Evolutionary conservation across 2,797 vertebrate genomes (phyloP), one percentile per base, ranked within the genome.

Genomic region (Gallinago nigripennis): DNA sequence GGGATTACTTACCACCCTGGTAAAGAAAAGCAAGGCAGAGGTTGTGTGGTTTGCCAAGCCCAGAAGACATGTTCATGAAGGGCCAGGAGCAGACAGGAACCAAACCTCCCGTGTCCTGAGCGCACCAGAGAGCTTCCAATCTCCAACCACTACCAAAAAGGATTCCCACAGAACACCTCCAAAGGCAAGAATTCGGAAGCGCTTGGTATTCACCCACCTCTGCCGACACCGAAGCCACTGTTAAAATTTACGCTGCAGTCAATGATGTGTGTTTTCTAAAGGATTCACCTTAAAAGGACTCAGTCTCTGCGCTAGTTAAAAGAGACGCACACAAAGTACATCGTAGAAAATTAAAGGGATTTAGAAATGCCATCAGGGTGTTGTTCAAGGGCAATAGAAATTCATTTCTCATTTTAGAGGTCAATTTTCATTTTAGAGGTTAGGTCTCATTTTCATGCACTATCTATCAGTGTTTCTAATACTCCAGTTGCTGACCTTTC

Each of bases 381-480:
- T 2, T 92, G 91, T 30, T 85, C 88, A 87, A 92, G 91, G 91
- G 84, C 54, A 91, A 86, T 4, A 78, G 43, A 84, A 90, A 43
- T 86, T 94, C 85, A 84, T 91, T 88, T 37, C 95, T 94, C 92
- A 94, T 79, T 82, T 65, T 28, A 86, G 94, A 97, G 95, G 95
- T 95, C 95, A 92, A 33, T 83, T 91, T 78, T 86, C 92, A 84
- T 85, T 90, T 25, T 3, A 65, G 90, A 94, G 95, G 93, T 94
- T 48, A 94, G 91, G 85, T 56, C 91, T 96, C 91, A 95, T 96
- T 96, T 82, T 90, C 92, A 95, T 94, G 95, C 91, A 71, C 87
- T 96, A 91, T 94, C 94, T 94, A 66, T 94, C 95, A 94, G 90
- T 64, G 92, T 70, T 96, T 82, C 95, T 88, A 90, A 82, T 33